phyloP scores from a whole-genome alignment of 2,797 vertebrate species.

The Onychomys arenicola region DNA sequence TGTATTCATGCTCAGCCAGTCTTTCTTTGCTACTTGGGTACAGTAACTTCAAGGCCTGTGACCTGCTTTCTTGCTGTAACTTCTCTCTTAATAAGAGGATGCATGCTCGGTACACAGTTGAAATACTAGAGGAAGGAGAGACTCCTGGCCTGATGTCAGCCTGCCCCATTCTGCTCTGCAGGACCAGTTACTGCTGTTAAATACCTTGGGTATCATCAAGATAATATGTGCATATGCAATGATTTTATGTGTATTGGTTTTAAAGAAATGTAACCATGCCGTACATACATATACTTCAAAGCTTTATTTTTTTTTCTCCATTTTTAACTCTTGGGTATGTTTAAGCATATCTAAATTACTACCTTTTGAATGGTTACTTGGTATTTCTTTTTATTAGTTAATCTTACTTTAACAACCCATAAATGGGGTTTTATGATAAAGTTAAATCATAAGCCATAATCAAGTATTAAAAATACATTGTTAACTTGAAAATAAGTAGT shows the following conservation, averaged over 20 bases:
- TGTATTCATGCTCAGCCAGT: conserved; percentile 41
- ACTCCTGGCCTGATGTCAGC: conserved; percentile 12
- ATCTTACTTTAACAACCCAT: conserved; percentile 46
- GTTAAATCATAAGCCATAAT: conserved; percentile 16
- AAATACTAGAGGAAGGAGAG: conserved; percentile 39
- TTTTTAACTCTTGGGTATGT: neutral
- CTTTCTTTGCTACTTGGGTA: conserved; percentile 54
- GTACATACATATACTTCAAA: neutral
- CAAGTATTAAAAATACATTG: conserved; percentile 34
- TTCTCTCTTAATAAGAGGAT: conserved; percentile 37
- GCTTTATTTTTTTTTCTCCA: neutral
- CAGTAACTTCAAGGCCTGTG: conserved; percentile 36
- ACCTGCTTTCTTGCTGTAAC: conserved; percentile 47
- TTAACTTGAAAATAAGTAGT: conserved; percentile 55
- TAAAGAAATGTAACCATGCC: conserved; percentile 43
- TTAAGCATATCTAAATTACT: conserved; percentile 30
- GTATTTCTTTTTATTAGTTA: conserved; percentile 46
- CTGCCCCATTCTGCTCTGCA: neutral
- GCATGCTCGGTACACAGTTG: conserved; percentile 2
- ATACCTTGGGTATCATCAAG: conserved; percentile 20
- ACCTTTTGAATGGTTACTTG: conserved; percentile 27
- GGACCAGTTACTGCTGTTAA: conserved; percentile 7
- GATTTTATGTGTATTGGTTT: conserved; percentile 42
- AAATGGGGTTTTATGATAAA: conserved; percentile 51
- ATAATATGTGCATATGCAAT: conserved; percentile 11